Percentiles rank a stretch among this genome's conserved stretches.
phyloP scores from a whole-genome alignment of 2,113 vertebrate species.

The Thamnophis sirtalis region DNA sequence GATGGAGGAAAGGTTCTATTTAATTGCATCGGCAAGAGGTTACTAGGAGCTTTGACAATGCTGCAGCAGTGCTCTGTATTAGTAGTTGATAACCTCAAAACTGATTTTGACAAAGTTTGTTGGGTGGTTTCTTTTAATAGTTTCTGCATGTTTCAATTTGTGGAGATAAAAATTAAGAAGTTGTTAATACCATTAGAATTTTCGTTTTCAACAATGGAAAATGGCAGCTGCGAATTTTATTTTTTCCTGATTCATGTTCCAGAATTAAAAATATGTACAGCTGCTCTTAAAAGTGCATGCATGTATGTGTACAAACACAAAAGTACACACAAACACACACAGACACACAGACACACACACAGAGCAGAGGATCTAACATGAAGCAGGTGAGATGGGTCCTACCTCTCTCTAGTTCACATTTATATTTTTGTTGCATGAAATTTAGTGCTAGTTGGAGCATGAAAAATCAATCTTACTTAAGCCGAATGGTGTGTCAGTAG shows the following conservation, averaged over 20 bases:
- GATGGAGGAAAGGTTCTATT: background rate
- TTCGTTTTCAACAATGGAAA: background rate
- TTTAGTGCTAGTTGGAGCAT: background rate
- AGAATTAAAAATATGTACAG: background rate
- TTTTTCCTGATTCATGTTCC: background rate
- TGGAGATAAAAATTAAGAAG: background rate
- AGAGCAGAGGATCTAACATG: background rate
- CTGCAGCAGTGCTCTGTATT: background rate
- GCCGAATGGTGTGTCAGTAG: background rate
- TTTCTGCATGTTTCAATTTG: background rate
- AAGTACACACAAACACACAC: background rate
- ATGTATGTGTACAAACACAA: background rate
- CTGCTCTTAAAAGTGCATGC: background rate
- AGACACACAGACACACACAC: too few relatives aligned
- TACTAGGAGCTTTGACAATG: background rate
- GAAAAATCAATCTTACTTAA: conserved; percentile 14
- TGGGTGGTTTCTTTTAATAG: background rate
- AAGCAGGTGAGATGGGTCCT: background rate
- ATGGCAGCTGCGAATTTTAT: background rate
- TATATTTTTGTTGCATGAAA: conserved; percentile 13
- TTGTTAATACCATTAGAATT: background rate
- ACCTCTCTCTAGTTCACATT: background rate
- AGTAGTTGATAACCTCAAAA: background rate
- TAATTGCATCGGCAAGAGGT: background rate
- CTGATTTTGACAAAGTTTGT: background rate